Percentiles rank a stretch among this genome's conserved stretches.
Evolutionary conservation across 2,113 vertebrate species (phyloP).

Genomic region (Protobothrops flavoviridis): DNA sequence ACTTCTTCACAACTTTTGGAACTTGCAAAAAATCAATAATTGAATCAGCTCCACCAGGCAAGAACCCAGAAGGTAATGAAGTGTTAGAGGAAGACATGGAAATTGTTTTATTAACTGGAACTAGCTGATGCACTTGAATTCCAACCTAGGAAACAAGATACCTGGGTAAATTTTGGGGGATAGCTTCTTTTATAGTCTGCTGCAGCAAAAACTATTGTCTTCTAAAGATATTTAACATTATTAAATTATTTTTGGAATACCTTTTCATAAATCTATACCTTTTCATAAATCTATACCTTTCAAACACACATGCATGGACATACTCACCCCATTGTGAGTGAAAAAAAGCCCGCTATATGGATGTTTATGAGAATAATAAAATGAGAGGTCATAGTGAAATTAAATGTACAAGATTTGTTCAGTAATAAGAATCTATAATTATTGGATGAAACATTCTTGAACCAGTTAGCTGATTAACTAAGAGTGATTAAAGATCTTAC

Average conservation of each 20-base stretch:
- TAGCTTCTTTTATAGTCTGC: not conserved
- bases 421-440: not conserved
- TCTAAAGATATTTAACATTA: not conserved
- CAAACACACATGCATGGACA: not conserved
- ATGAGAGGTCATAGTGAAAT: not conserved
- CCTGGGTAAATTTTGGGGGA: not conserved
- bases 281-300: not conserved
- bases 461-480: not conserved
- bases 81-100: slow-evolving; percentile 52
- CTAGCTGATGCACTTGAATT: slow-evolving; percentile 89
- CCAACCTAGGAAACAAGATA: slow-evolving; percentile 74
- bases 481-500: not conserved
- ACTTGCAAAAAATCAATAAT: slow-evolving; percentile 84
- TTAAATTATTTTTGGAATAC: not conserved
- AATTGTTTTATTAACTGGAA: slow-evolving; percentile 66
- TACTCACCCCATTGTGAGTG: not conserved
- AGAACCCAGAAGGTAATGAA: slow-evolving; percentile 54
- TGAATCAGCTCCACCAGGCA: slow-evolving; percentile 72
- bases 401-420: not conserved
- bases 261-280: not conserved
- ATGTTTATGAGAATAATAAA: not conserved
- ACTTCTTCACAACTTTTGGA: slow-evolving; percentile 64
- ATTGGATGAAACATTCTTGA: not conserved
- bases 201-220: not conserved
- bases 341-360: not conserved